Base-by-base conservation (phyloP, 2,888 invertebrate species). In the Xestia c-nigrum region DNA sequence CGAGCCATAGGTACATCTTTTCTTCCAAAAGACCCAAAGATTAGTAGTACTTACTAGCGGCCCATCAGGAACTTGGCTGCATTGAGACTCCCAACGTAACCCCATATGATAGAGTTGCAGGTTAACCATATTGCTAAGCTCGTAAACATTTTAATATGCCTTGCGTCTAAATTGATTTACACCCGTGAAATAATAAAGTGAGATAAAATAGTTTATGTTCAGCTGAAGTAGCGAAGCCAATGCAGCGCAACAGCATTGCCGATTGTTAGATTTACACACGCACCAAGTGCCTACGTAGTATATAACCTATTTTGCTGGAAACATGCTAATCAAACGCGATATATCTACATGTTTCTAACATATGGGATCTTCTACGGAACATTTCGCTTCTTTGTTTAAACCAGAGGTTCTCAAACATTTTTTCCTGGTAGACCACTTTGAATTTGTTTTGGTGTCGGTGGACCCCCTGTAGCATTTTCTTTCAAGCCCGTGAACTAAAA, bases 171-270 rank as follows among this genome's bases (percentile, higher is more conserved):
- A 86, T 84, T 76, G 80, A 72, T 80, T 80, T 74, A 76, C 66
- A 74, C 57, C 84, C 76, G 67, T 75, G 74, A 85, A 87, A 84
- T 85, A 85, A 84, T 85, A 87, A 85, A 87, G 76, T 74, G 52
- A 80, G 81, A 86, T 87, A 87, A 84, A 85, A 75, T 80, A 73
- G 75, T 84, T 85, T 87, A 84, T 73, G 76, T 84, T 84, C 69
- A 84, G 72, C 59, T 76, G 75, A 75, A 83, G 71, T 83, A 84
- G 84, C 84, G 84, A 52, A 74, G 50, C 84, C 61, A 86, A 84
- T 74, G 65, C 73, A 31, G 57, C 69, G 68, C 68, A 78, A 86
- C 79, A 76, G 72, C 57, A 83, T 43, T 79, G 71, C 75, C 69
- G 84, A 84, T 84, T 86, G 86, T 83, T 83, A 76, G 71, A 68